Base-by-base conservation (phyloP, 2,797 vertebrate species). In the Periparus ater region DNA sequence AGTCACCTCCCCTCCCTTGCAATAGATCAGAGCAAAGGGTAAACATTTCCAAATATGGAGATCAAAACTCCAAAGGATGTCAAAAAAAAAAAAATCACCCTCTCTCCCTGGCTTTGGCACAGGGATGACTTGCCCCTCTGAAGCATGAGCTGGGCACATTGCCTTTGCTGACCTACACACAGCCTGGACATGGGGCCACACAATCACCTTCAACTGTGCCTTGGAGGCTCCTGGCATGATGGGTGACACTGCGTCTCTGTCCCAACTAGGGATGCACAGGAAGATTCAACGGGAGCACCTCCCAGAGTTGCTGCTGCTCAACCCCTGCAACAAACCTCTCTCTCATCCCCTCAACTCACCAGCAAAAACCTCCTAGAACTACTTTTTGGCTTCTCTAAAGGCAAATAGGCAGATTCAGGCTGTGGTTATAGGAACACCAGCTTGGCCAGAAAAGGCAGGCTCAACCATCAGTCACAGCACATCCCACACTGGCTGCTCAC, bases 11-110 rank as follows among this genome's bases (percentile, higher is more conserved):
- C 98, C 98, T 98, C 98, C 98, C 98, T 98, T 98, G 98, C 98
- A 98, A 98, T 98, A 98, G 98, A 98, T 98, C 98, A 98, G 98
- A 98, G 98, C 97, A 98, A 98, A 98, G 99, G 98, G 98, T 99
- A 99, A 99, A 99, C 99, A 99, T 99, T 99, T 98, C 99, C 99
- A 99, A 99, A 99, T 99, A 99, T 99, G 99, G 99, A 98, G 98
- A 99, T 98, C 98, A 97, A 96, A 98, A 98, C 98, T 98, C 98
- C 79, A 98, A 97, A 98, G 98, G 98, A 98, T 98, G 98, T 98
- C 98, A 98, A 98, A 98, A 93, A 95, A 93, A 91, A 93, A 90
- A 93, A 99, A 97, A 96, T 97, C 96, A 95, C 95, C 97, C 97
- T 97, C 97, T 96, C 90, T 97, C 95, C 93, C 98, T 93, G 89